phyloP scores from a whole-genome alignment of 2,888 invertebrate genomes.

The Alcis repandata region DNA sequence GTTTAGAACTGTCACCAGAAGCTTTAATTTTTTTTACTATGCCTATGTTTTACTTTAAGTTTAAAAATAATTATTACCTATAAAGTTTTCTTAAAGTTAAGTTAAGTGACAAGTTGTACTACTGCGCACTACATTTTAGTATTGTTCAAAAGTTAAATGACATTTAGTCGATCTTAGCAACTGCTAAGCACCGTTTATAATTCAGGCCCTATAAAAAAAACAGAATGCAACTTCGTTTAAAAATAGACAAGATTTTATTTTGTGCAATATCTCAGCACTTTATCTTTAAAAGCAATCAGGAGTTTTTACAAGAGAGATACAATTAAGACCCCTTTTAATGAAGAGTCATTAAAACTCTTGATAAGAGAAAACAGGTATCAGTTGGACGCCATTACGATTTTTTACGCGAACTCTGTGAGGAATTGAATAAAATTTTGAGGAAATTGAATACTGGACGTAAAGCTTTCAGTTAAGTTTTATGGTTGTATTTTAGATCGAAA shows the following conservation, averaged over 20 bases:
- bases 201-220: neutral
- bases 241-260: neutral
- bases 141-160: too few relatives aligned
- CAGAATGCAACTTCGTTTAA: neutral
- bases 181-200: too few relatives aligned
- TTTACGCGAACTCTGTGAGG: slow-evolving; percentile 13
- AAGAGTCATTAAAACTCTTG: slow-evolving; percentile 30
- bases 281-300: slow-evolving; percentile 26
- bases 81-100: too few relatives aligned
- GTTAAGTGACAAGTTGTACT: too few relatives aligned
- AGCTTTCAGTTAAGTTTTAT: neutral
- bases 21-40: too few relatives aligned
- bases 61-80: too few relatives aligned
- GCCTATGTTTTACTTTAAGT: too few relatives aligned
- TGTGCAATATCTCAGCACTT: slow-evolving; percentile 10
- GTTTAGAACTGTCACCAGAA: too few relatives aligned
- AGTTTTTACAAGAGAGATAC: slow-evolving; percentile 32
- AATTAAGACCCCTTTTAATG: slow-evolving; percentile 33
- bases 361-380: slow-evolving; percentile 30
- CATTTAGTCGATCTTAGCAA: too few relatives aligned
- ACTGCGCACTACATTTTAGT: too few relatives aligned
- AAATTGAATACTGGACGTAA: neutral
- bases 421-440: slow-evolving; percentile 7
- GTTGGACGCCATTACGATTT: slow-evolving; percentile 18
- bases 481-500: too few relatives aligned